Conservation (phyloP, 1,140 invertebrate species). For the Macrocentrus cingulum region DNA sequence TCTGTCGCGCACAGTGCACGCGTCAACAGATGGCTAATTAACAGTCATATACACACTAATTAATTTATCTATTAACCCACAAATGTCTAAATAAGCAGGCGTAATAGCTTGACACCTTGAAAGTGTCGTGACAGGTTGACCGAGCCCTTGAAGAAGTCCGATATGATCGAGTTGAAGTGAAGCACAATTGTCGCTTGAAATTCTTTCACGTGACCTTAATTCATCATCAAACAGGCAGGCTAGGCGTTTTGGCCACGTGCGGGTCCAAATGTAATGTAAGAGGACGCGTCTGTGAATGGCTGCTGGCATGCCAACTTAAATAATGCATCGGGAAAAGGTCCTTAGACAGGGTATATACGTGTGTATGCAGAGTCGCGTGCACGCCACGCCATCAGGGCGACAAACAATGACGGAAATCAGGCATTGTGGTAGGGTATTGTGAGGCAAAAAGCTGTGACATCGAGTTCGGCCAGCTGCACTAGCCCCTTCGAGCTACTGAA, state of each 20-base stretch:
- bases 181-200: background rate
- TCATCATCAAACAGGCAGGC: background rate
- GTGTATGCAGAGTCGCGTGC: conserved; percentile 34
- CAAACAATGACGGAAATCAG: conserved; percentile 55
- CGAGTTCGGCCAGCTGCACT: conserved; percentile 49
- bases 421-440: conserved; percentile 52
- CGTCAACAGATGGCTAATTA: background rate
- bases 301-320: conserved; percentile 8
- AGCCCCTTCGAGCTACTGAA: conserved; percentile 5
- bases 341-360: background rate
- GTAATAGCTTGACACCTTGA: no score
- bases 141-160: no score
- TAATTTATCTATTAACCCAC: no score
- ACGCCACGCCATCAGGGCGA: conserved; percentile 38
- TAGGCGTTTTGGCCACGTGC: conserved; percentile 10
- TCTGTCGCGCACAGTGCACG: background rate
- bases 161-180: no score
- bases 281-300: background rate
- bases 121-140: background rate
- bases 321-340: background rate
- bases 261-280: conserved; percentile 16
- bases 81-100: no score
- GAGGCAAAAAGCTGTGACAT: conserved; percentile 54
- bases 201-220: conserved; percentile 6
- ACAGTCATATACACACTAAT: background rate